Conservation (phyloP, 2,113 vertebrate species). For the Gobius niger region DNA sequence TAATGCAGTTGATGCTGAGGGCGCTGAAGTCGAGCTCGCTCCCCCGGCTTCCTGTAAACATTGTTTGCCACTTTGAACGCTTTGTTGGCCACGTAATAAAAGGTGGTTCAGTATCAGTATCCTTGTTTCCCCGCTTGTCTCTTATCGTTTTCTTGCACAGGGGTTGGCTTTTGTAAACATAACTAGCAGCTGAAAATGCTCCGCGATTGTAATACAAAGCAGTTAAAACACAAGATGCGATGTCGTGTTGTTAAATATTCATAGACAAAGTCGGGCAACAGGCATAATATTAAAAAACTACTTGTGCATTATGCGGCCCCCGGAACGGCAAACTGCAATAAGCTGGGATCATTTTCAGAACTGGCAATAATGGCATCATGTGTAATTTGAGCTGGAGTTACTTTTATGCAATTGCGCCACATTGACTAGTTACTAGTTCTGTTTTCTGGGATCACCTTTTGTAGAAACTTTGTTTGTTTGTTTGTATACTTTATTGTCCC, state of each 20-base stretch:
- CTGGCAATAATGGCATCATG: no score
- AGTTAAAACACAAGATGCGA: conserved; percentile 19
- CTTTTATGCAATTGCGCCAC: no score
- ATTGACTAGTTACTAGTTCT: no score
- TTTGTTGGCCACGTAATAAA: conserved; percentile 69
- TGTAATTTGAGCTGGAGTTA: no score
- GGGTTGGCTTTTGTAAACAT: conserved; percentile 42
- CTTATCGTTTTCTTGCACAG: conserved; percentile 62
- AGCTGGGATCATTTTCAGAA: neutral
- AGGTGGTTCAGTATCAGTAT: conserved; percentile 45
- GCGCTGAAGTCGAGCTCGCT: conserved; percentile 31
- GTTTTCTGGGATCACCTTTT: no score
- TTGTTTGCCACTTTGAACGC: conserved; percentile 66
- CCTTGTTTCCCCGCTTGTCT: conserved; percentile 44
- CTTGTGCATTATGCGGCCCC: neutral
- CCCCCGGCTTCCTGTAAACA: conserved; percentile 55
- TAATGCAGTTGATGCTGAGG: conserved; percentile 49
- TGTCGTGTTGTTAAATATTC: conserved; percentile 21
- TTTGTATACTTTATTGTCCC: no score
- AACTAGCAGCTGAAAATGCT: conserved; percentile 52
- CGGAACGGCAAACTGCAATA: neutral
- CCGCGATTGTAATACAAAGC: conserved; percentile 51
- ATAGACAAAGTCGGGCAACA: neutral
- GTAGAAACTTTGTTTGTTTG: no score
- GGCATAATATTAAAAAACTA: neutral